Evolutionary conservation across 2,797 vertebrate species (phyloP).

Genomic region (Pseudochirops cupreus): DNA sequence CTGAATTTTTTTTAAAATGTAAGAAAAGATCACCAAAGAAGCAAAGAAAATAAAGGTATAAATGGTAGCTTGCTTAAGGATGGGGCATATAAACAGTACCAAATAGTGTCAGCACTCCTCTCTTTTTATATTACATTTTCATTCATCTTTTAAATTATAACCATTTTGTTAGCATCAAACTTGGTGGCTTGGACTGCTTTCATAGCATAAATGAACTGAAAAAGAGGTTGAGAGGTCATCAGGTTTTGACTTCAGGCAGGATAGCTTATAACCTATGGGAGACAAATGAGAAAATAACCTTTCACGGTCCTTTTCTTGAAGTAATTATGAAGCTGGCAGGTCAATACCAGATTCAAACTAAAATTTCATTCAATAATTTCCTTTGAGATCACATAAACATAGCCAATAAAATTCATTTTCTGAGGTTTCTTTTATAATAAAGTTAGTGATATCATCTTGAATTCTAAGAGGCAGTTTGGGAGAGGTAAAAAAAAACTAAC

Average conservation of each 20-base stretch:
- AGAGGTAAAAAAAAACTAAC: no score
- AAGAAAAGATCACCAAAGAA: background rate
- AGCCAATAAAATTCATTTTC: background rate
- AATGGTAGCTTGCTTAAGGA: background rate
- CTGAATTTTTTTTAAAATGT: background rate
- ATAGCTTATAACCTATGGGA: background rate
- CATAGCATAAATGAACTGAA: background rate
- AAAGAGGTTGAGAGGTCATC: background rate
- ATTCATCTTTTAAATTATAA: background rate
- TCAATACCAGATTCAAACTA: background rate
- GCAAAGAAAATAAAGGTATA: background rate
- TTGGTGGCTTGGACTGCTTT: constrained; percentile 2
- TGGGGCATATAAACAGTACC: background rate
- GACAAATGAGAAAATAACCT: background rate
- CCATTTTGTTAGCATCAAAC: constrained; percentile 6
- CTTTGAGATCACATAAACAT: background rate
- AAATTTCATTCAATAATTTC: background rate
- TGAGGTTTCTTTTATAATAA: background rate
- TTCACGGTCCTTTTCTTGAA: background rate
- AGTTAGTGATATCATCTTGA: no score
- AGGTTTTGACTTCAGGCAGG: background rate
- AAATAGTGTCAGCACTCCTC: background rate
- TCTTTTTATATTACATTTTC: background rate
- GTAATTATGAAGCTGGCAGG: background rate
- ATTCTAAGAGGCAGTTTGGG: no score